Conservation (phyloP, 53 echinoderm and acorn worm genomes). For the Henricia sp. region DNA sequence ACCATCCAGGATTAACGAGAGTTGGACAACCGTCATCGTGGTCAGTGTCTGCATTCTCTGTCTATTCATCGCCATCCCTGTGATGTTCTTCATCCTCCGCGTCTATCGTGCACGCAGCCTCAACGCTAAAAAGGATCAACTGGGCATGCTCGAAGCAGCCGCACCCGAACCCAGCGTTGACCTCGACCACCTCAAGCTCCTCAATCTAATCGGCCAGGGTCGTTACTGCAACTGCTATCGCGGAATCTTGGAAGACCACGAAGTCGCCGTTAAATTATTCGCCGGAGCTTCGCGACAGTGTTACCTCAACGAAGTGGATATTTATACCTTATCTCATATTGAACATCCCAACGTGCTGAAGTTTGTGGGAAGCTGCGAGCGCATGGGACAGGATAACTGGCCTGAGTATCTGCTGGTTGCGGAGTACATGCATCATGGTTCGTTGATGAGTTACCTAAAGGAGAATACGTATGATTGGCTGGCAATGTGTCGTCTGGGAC, state of each 20-base stretch:
- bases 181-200: slow-evolving; percentile 85
- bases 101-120: slow-evolving; percentile 64
- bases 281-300: slow-evolving; percentile 91
- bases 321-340: slow-evolving; percentile 76
- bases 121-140: slow-evolving; percentile 69
- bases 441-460: slow-evolving; percentile 83
- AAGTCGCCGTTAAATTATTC: slow-evolving; percentile 97
- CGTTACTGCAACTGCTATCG: slow-evolving; percentile 93
- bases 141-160: slow-evolving; percentile 82
- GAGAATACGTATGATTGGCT: slow-evolving; percentile 92
- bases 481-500: slow-evolving; percentile 90
- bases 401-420: slow-evolving; percentile 88
- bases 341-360: slow-evolving; percentile 89
- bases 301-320: slow-evolving; percentile 93
- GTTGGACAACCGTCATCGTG: slow-evolving; percentile 78
- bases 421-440: slow-evolving; percentile 82
- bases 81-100: slow-evolving; percentile 75
- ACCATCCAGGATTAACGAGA: slow-evolving; percentile 42
- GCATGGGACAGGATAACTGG: slow-evolving; percentile 91
- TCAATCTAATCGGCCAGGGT: slow-evolving; percentile 93
- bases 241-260: slow-evolving; percentile 73
- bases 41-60: slow-evolving; percentile 78
- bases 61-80: slow-evolving; percentile 74
- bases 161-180: slow-evolving; percentile 91
- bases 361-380: slow-evolving; percentile 81